A percentile compares a stretch with the other conserved stretches of the same genome.
Evolutionary conservation across 2,888 invertebrate species (phyloP).

Genomic region (Perizoma flavofasciatum): DNA sequence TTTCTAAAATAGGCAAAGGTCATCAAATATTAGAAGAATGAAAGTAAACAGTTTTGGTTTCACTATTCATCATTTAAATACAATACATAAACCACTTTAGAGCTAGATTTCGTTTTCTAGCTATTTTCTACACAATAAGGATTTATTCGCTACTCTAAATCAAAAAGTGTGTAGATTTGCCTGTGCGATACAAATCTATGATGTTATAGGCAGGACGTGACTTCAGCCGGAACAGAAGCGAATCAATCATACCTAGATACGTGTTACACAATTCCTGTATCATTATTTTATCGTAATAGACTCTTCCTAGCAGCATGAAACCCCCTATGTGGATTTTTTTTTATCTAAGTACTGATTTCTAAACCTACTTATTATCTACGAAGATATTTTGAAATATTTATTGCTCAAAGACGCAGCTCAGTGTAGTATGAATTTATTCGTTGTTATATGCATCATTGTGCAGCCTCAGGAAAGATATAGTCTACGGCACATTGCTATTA

Average conservation of each 20-base stretch:
- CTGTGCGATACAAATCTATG: no score
- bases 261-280: background rate
- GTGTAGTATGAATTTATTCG: background rate
- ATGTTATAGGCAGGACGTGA: no score
- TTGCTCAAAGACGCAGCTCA: background rate
- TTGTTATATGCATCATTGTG: background rate
- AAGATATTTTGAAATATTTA: background rate
- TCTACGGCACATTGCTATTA: background rate
- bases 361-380: background rate
- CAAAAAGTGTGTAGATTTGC: no score
- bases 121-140: no score
- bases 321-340: background rate
- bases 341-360: background rate
- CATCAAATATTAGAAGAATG: no score
- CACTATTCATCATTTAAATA: no score
- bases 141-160: no score
- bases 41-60: no score
- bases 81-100: no score
- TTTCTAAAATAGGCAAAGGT: background rate
- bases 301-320: background rate
- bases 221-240: background rate
- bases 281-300: background rate
- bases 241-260: slow-evolving; percentile 6
- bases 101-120: no score
- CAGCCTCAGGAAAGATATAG: background rate